A percentile compares a stretch with the other conserved stretches of the same genome.
Conservation (phyloP, 1,140 invertebrate genomes). For the Araneus ventricosus region DNA sequence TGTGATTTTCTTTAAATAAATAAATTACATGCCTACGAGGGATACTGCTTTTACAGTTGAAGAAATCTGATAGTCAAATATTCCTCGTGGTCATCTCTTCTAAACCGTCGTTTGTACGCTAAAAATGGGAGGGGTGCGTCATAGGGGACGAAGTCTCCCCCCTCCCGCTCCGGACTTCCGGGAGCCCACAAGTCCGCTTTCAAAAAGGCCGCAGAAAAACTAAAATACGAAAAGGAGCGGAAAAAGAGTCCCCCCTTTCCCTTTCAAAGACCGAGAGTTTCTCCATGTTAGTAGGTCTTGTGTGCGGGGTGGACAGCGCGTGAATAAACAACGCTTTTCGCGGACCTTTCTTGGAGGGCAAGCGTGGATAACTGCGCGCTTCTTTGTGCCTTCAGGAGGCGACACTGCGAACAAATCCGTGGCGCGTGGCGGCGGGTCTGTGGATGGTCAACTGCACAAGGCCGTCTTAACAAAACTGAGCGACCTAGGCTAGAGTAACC, state of each 20-base stretch:
- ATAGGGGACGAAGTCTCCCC: not conserved
- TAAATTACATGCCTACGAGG: no score
- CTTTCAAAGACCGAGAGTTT: not conserved
- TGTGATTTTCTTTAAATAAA: no score
- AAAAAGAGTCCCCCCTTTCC: not conserved
- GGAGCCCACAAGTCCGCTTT: not conserved
- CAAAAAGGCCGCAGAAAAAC: not conserved
- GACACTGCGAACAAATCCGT: not conserved
- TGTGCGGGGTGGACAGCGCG: not conserved
- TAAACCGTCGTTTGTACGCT: not conserved
- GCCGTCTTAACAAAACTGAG: no score
- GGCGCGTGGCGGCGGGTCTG: not conserved
- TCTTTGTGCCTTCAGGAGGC: not conserved
- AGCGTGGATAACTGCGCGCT: not conserved
- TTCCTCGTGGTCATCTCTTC: not conserved
- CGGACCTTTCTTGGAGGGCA: not conserved
- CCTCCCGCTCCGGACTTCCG: not conserved
- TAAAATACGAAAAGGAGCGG: not conserved
- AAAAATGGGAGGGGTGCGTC: not conserved
- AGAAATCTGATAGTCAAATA: no score
- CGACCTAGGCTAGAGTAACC: no score
- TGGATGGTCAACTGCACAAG: no score
- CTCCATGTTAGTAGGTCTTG: not conserved
- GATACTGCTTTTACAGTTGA: no score
- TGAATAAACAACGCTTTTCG: not conserved